These are phyloP conservation scores for Prolemur simus DNA, from an alignment of 2,113 vertebrate species.

Conservation along the genomic window DNA sequence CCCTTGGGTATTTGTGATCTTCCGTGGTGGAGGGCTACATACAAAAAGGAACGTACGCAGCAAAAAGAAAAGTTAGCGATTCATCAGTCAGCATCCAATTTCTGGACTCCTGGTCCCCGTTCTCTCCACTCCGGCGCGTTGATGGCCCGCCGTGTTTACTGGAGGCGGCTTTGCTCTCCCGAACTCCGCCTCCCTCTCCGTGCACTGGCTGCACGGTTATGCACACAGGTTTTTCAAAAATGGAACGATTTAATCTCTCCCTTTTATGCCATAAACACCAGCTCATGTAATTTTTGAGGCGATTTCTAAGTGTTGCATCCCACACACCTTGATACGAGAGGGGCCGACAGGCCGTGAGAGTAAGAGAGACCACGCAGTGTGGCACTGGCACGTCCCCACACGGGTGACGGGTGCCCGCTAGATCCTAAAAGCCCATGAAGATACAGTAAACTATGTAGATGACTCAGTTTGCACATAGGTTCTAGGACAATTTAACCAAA, in stretches of 20 bases:
- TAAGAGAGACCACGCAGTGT: too few relatives aligned
- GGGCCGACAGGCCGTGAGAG: not conserved
- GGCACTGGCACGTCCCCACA: not conserved
- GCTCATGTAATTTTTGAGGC: not conserved
- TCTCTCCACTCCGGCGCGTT: too few relatives aligned
- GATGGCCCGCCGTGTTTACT: too few relatives aligned
- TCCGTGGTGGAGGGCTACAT: not conserved
- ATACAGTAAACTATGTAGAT: not conserved
- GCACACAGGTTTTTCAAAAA: not conserved
- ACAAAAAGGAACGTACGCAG: not conserved
- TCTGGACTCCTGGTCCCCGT: too few relatives aligned
- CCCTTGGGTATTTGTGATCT: not conserved
- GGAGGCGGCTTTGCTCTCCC: not conserved
- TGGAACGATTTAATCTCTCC: not conserved
- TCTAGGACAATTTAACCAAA: not conserved
- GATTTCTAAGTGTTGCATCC: not conserved
- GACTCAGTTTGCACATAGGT: not conserved
- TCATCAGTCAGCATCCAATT: not conserved
- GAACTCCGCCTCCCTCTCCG: too few relatives aligned
- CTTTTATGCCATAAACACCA: not conserved
- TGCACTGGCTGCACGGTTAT: not conserved
- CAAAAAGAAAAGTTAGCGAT: not conserved
- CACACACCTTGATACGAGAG: not conserved
- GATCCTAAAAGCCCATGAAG: not conserved
- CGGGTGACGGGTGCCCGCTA: not conserved